Conservation (phyloP, 1,140 invertebrate genomes). For the Bombus confusus region DNA sequence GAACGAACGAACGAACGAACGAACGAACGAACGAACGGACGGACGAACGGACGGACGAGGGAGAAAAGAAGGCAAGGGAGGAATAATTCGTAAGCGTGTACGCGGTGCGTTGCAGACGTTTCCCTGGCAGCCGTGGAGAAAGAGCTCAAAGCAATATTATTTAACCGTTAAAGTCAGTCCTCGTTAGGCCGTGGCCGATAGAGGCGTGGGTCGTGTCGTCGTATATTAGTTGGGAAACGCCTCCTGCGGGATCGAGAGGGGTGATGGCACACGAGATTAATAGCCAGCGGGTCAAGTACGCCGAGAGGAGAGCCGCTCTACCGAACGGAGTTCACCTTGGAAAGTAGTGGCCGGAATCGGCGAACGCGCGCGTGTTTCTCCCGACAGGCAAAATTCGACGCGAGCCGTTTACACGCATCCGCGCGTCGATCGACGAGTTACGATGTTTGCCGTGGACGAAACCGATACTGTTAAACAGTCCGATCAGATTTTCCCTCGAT, state of each 20-base stretch:
- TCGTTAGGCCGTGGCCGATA: slow-evolving; percentile 74
- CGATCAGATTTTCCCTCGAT: slow-evolving; percentile 53
- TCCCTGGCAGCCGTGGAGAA: slow-evolving; percentile 23
- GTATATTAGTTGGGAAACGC: slow-evolving; percentile 77
- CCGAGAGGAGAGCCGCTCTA: not conserved
- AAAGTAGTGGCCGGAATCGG: too few relatives aligned
- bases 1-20: not conserved
- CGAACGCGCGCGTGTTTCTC: not conserved
- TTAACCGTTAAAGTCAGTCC: slow-evolving; percentile 78
- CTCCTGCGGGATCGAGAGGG: slow-evolving; percentile 65
- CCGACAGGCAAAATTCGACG: not conserved
- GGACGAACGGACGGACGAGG: too few relatives aligned
- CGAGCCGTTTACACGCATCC: not conserved
- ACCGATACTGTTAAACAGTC: slow-evolving; percentile 41
- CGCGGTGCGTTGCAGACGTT: not conserved
- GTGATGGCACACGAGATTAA: slow-evolving; percentile 73
- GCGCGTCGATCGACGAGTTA: not conserved
- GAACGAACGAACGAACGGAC: too few relatives aligned
- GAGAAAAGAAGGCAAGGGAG: not conserved
- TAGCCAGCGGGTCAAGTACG: slow-evolving; percentile 69
- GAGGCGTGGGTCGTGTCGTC: slow-evolving; percentile 77
- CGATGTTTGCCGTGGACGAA: slow-evolving; percentile 31
- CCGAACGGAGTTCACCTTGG: slow-evolving; percentile 2
- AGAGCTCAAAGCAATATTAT: slow-evolving; percentile 73
- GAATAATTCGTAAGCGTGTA: too few relatives aligned